phyloP scores from a whole-genome alignment of 2,888 invertebrate genomes.

The Archaeoteleia sp. region DNA sequence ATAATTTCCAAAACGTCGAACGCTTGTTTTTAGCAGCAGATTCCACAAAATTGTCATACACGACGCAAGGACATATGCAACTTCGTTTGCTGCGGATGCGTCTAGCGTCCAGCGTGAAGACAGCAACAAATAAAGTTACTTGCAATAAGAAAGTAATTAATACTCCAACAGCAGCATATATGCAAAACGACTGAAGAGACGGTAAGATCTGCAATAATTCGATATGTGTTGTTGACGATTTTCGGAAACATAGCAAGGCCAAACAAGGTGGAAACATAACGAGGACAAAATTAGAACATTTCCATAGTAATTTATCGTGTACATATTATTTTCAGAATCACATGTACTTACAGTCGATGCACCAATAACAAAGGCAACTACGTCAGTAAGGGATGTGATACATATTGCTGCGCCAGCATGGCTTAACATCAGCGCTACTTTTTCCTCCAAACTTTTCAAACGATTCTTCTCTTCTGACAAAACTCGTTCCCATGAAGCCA shows the following conservation, averaged over 20 bases:
- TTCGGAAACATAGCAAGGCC: too few species aligned
- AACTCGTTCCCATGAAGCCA: slow-evolving; percentile 84
- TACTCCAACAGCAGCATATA: slow-evolving; percentile 87
- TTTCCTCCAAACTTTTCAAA: slow-evolving; percentile 78
- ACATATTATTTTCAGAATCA: too few species aligned
- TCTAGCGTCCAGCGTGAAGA: slow-evolving; percentile 83
- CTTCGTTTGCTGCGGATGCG: slow-evolving; percentile 81
- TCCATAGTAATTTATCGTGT: too few species aligned
- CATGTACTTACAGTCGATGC: slow-evolving; percentile 81
- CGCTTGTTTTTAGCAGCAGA: slow-evolving; percentile 77
- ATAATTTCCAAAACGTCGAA: slow-evolving; percentile 77
- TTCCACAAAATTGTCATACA: slow-evolving; percentile 78
- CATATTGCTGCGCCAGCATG: slow-evolving; percentile 90
- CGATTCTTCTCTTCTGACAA: slow-evolving; percentile 77
- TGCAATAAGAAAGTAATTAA: slow-evolving; percentile 85
- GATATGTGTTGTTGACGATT: too few species aligned
- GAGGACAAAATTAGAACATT: too few species aligned
- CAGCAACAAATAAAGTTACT: slow-evolving; percentile 88
- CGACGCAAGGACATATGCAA: slow-evolving; percentile 81
- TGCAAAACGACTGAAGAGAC: slow-evolving; percentile 87
- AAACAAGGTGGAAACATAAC: too few species aligned
- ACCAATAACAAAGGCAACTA: slow-evolving; percentile 86
- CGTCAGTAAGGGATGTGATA: slow-evolving; percentile 88
- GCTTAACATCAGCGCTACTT: slow-evolving; percentile 82
- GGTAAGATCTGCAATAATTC: slow-evolving; percentile 83